Percentiles rank a stretch among this genome's conserved stretches.
phyloP scores from a whole-genome alignment of 1,140 invertebrate species.

The Drosophila baimaii region DNA sequence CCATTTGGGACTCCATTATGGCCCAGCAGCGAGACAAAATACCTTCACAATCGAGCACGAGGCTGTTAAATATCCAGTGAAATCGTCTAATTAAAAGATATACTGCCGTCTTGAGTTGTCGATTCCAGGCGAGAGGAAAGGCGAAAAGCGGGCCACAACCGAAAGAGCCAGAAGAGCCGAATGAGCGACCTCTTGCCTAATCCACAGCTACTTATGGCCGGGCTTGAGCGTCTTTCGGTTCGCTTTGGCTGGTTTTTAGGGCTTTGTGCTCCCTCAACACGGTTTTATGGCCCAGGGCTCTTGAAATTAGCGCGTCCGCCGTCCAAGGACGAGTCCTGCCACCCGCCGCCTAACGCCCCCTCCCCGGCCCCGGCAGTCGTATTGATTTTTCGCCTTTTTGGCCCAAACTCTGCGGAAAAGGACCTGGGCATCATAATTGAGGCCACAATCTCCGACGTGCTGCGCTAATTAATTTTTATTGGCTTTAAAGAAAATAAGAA shows the following conservation, averaged over 20 bases:
- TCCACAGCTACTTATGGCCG: conserved; percentile 56
- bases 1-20: conserved; percentile 42
- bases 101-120: conserved; percentile 42
- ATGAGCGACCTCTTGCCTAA: conserved; percentile 40
- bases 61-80: conserved; percentile 50
- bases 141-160: background rate
- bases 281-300: conserved; percentile 61
- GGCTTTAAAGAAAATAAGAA: conserved; percentile 55
- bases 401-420: conserved; percentile 30
- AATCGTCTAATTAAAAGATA: conserved; percentile 64
- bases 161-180: conserved; percentile 19
- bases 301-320: conserved; percentile 60
- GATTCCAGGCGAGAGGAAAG: conserved; percentile 7
- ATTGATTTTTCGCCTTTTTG: conserved; percentile 59
- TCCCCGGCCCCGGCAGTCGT: conserved; percentile 14
- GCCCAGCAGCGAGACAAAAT: conserved; percentile 24
- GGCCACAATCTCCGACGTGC: conserved; percentile 53
- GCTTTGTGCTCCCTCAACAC: conserved; percentile 58
- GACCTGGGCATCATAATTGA: conserved; percentile 62
- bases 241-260: conserved; percentile 55
- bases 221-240: conserved; percentile 53
- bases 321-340: conserved; percentile 40
- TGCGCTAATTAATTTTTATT: conserved; percentile 74
- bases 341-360: background rate
- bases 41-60: conserved; percentile 45